Conservation (phyloP, 2,888 invertebrate genomes). For the Cyaniris semiargus region DNA sequence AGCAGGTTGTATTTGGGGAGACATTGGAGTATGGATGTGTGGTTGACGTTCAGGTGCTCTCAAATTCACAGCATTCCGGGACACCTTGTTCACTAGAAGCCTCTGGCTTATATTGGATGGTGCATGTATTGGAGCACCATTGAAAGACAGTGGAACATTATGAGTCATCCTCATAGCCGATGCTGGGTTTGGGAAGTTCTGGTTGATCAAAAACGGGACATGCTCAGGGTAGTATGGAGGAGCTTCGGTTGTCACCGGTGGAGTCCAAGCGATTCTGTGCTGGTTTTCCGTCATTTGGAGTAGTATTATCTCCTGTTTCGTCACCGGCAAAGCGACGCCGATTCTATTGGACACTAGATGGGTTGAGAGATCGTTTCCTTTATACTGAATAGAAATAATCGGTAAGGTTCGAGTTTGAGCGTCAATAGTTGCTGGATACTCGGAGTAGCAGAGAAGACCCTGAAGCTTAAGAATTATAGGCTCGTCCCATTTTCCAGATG, state of each 20-base stretch:
- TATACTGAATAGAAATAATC: constrained; percentile 71
- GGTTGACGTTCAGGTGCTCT: constrained; percentile 63
- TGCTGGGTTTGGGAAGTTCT: constrained; percentile 72
- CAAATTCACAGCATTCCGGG: constrained; percentile 62
- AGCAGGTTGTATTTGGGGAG: constrained; percentile 46
- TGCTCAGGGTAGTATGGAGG: constrained; percentile 60
- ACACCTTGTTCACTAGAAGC: constrained; percentile 58
- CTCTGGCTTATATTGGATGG: constrained; percentile 64
- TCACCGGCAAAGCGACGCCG: constrained; percentile 67
- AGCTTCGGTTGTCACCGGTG: constrained; percentile 53
- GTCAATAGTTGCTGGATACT: constrained; percentile 62
- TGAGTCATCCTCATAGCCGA: constrained; percentile 69
- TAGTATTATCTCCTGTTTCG: constrained; percentile 71
- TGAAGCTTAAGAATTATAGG: constrained; percentile 65
- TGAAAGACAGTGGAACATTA: constrained; percentile 59
- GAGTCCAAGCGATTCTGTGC: constrained; percentile 56
- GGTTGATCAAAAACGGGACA: constrained; percentile 68
- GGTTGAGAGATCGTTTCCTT: constrained; percentile 72
- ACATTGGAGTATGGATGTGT: constrained; percentile 48
- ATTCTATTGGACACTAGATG: constrained; percentile 68
- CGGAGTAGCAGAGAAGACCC: constrained; percentile 67
- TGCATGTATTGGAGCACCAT: constrained; percentile 55
- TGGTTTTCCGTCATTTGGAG: constrained; percentile 55
- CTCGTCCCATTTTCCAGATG: constrained; percentile 78
- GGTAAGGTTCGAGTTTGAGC: constrained; percentile 62